Evolutionary conservation across 2,113 vertebrate species (phyloP).

Genomic region (Trichechus manatus): DNA sequence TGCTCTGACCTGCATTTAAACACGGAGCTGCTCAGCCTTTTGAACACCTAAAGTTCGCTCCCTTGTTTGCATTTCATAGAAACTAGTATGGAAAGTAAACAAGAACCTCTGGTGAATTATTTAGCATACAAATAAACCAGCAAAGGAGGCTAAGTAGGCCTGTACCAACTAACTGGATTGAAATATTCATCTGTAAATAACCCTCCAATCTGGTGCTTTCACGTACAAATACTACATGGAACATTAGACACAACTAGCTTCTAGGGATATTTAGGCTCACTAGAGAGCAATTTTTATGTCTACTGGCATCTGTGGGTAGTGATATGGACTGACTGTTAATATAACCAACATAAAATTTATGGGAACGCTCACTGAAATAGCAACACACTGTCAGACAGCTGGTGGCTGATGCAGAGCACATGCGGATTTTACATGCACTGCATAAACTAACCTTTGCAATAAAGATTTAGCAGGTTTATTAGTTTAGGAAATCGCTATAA

Average conservation of each 20-base stretch:
- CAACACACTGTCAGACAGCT: constrained; percentile 92
- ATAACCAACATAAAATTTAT: constrained; percentile 98
- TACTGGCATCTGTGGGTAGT: constrained; percentile 98
- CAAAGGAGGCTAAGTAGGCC: constrained; percentile 88
- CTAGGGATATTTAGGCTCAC: constrained; percentile 94
- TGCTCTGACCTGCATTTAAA: constrained; percentile 88
- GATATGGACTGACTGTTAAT: constrained; percentile 96
- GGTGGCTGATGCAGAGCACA: constrained; percentile 90
- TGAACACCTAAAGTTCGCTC: constrained; percentile 87
- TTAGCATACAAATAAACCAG: constrained; percentile 91
- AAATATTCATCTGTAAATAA: constrained; percentile 97
- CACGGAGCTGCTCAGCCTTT: constrained; percentile 84
- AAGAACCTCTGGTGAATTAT: constrained; percentile 90
- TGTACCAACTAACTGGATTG: constrained; percentile 89
- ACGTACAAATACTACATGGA: constrained; percentile 96
- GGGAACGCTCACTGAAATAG: constrained; percentile 90
- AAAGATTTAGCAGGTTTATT: constrained; percentile 98
- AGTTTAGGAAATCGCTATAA: constrained; percentile 98
- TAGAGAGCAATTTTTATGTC: constrained; percentile 98
- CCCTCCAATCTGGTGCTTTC: constrained; percentile 94
- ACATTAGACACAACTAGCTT: constrained; percentile 98
- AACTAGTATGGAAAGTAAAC: constrained; percentile 89
- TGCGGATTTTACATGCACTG: constrained; percentile 92
- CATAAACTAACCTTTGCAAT: constrained; percentile 97
- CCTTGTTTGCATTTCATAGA: constrained; percentile 89